Base-by-base conservation (phyloP, 1,140 invertebrate genomes). In the Cecropterus lyciades region DNA sequence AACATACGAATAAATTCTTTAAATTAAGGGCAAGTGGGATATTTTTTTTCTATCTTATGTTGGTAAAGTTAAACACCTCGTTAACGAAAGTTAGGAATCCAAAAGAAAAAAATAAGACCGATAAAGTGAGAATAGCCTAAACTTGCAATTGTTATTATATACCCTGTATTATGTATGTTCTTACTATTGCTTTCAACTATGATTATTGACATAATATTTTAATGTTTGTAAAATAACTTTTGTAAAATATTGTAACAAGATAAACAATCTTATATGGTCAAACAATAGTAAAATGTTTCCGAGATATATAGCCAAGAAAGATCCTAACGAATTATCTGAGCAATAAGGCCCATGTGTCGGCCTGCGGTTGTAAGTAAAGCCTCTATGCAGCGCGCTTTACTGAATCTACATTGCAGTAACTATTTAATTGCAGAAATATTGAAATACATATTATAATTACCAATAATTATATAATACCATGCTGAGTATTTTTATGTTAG, bases 241-340 rank as follows among this genome's bases (percentile, higher is more conserved):
- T 43, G 13, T 14, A 64, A 37, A 40, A 56, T 67, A 63, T 67
- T 49, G 45, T 65, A 71, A 77, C 73, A 8, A 67, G 73, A 72
- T 63, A 48, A 33, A 69, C 57, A 69, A 74, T 72, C 66, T 72
- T 71, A 77, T 77, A 78, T 78, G 73, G 69, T 65, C 67, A 72
- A 76, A 87, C 84, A 87, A 85, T 85, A 73, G 81, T 75, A 76
- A 81, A 67, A 75, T 59, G 75, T 80, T 65, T 69, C 11, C 9
- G 65, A 73, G 66, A 65, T 73, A 72, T 70, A 77, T 57, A 49
- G 62, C 84, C 84, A 77, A 78, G 73, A 71, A 64, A 51, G 40
- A 43, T 6, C 40, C 67, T 75, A 78, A 76, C 69, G 77, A 74
- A 52, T 62, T 27, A 49, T 24, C 20, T 49, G 17, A 13, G 20